Percentiles rank a stretch among this genome's conserved stretches.
These are phyloP conservation scores for Pipistrellus kuhlii DNA, from an alignment of 2,797 vertebrate genomes.

Conservation along the genomic window DNA sequence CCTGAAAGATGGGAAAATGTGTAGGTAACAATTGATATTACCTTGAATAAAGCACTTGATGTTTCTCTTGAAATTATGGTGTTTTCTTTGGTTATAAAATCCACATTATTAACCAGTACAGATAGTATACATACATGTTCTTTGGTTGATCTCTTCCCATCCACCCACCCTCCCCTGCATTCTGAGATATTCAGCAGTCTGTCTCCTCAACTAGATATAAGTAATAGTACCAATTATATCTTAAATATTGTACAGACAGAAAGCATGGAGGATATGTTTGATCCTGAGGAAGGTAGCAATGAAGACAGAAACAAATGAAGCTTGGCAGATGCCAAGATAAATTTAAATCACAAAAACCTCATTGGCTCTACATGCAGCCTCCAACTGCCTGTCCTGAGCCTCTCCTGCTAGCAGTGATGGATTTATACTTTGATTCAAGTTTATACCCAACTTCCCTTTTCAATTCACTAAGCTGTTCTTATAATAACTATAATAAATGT, in stretches of 20 bases:
- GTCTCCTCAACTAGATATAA: neutral
- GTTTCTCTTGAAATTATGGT: no score
- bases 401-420: neutral
- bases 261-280: neutral
- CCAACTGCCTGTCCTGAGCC: neutral
- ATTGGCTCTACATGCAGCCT: neutral
- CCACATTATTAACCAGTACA: no score
- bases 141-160: no score
- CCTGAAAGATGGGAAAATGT: no score
- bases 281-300: neutral
- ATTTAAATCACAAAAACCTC: constrained; percentile 19
- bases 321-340: neutral
- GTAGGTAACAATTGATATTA: no score
- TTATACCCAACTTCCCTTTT: constrained; percentile 25
- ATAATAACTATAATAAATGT: constrained; percentile 54
- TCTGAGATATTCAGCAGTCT: no score
- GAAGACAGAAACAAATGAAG: constrained; percentile 49
- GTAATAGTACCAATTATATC: constrained; percentile 1
- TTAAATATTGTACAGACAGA: neutral
- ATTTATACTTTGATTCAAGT: neutral
- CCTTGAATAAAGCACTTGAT: no score
- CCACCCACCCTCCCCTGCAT: no score
- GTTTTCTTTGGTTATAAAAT: no score
- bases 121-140: no score
- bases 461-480: constrained; percentile 7